These are phyloP conservation scores for Drosophila rhopaloa DNA, from an alignment of 1,140 invertebrate species.

Conservation along the genomic window DNA sequence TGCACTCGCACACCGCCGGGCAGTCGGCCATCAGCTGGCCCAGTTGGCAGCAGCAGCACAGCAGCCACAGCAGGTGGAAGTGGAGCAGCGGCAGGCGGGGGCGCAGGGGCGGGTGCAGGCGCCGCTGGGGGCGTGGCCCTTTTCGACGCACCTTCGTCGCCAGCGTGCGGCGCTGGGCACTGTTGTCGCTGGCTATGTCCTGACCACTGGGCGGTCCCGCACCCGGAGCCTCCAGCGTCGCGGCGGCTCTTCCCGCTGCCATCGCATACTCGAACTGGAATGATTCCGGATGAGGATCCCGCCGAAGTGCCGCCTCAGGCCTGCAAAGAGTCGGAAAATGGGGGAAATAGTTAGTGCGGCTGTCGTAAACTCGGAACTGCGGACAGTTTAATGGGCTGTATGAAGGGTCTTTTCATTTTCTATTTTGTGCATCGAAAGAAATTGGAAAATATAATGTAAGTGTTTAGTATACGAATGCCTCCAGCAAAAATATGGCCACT, in stretches of 20 bases:
- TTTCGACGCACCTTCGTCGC: conserved; percentile 77
- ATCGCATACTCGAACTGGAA: conserved; percentile 69
- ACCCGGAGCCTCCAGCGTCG: conserved; percentile 42
- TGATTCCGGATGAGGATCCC: conserved; percentile 21
- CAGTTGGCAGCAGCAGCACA: conserved; percentile 64
- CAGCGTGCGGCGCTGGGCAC: conserved; percentile 63
- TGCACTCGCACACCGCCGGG: conserved; percentile 91
- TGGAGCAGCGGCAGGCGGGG: conserved; percentile 51
- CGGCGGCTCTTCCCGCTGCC: conserved; percentile 50
- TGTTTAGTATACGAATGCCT: too few species aligned
- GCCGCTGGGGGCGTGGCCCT: conserved; percentile 53
- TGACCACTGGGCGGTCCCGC: conserved; percentile 32
- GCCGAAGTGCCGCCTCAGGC: conserved; percentile 14
- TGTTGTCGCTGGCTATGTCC: conserved; percentile 73
- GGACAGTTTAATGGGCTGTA: conserved; percentile 72
- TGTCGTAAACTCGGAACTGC: conserved; percentile 74
- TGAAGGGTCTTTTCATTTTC: conserved; percentile 11
- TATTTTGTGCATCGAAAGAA: neutral
- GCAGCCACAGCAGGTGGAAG: conserved; percentile 71
- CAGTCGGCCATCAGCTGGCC: conserved; percentile 86
- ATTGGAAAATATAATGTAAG: neutral
- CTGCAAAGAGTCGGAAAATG: conserved; percentile 9
- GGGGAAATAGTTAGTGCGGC: conserved; percentile 52
- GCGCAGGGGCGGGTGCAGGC: conserved; percentile 68
- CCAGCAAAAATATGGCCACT: neutral